phyloP scores from a whole-genome alignment of 1,140 invertebrate species.

The Drosophila rhopaloa region DNA sequence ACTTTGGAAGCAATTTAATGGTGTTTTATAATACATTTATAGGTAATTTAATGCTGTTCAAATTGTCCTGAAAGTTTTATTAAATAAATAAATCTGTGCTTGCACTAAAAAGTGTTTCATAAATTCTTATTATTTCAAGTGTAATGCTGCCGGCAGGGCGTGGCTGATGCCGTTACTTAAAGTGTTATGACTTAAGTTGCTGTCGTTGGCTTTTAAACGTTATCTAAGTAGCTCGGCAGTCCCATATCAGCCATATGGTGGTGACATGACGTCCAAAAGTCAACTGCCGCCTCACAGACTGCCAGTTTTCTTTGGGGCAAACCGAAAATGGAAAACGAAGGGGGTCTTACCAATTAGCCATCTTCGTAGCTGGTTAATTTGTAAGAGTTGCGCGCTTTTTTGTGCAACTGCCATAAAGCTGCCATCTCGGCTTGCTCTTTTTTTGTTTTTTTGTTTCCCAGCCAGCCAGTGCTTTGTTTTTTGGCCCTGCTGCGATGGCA shows the following conservation, averaged over 20 bases:
- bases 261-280: constrained; percentile 28
- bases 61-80: not conserved
- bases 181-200: constrained; percentile 74
- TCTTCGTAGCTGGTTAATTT: constrained; percentile 69
- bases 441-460: not conserved
- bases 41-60: too few relatives aligned
- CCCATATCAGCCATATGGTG: constrained; percentile 56
- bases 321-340: constrained; percentile 20
- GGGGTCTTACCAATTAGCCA: constrained; percentile 58
- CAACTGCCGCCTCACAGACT: constrained; percentile 49
- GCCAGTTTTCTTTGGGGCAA: constrained; percentile 14
- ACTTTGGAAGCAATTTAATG: too few relatives aligned
- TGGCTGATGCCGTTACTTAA: constrained; percentile 60
- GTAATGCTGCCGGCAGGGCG: not conserved
- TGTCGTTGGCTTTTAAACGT: constrained; percentile 68
- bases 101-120: not conserved
- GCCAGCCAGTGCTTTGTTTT: constrained; percentile 28
- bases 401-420: constrained; percentile 41
- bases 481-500: constrained; percentile 50
- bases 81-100: too few relatives aligned
- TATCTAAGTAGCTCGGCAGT: constrained; percentile 71
- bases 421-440: constrained; percentile 11
- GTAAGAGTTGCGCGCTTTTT: constrained; percentile 48
- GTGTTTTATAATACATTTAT: too few relatives aligned
- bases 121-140: not conserved